Evolutionary conservation across 2,797 vertebrate genomes (phyloP).

Genomic region (Halcyon chelicuti): DNA sequence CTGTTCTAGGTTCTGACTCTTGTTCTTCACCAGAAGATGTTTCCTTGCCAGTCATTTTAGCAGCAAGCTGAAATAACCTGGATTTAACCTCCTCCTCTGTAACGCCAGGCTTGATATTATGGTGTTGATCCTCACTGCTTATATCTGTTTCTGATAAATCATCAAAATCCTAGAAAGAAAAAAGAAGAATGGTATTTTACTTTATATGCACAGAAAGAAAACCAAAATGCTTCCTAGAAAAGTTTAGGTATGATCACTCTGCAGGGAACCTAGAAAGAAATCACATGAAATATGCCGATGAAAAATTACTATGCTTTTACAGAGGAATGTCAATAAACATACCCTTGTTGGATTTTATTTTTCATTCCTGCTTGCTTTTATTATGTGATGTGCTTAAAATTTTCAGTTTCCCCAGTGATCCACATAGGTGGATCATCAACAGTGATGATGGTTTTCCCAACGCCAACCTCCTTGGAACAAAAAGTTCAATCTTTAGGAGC

Average conservation of each 20-base stretch:
- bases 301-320: background rate
- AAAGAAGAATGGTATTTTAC: background rate
- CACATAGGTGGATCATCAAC: background rate
- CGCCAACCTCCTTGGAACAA: background rate
- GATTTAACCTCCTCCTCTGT: conserved; percentile 82
- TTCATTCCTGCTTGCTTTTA: background rate
- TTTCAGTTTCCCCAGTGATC: background rate
- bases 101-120: conserved; percentile 45
- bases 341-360: background rate
- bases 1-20: conserved; percentile 72
- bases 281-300: background rate
- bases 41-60: conserved; percentile 86
- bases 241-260: background rate
- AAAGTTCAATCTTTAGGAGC: background rate
- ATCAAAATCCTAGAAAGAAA: conserved; percentile 66
- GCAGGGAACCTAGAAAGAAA: background rate
- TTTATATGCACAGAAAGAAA: background rate
- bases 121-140: conserved; percentile 77
- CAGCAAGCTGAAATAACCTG: conserved; percentile 82
- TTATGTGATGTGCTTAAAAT: background rate
- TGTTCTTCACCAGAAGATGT: conserved; percentile 88
- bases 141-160: conserved; percentile 75
- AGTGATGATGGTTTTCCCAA: background rate
- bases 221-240: background rate
- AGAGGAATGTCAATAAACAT: background rate